Percentiles rank a stretch among this genome's conserved stretches.
phyloP scores from a whole-genome alignment of 2,888 invertebrate genomes.

The Aromia moschata region DNA sequence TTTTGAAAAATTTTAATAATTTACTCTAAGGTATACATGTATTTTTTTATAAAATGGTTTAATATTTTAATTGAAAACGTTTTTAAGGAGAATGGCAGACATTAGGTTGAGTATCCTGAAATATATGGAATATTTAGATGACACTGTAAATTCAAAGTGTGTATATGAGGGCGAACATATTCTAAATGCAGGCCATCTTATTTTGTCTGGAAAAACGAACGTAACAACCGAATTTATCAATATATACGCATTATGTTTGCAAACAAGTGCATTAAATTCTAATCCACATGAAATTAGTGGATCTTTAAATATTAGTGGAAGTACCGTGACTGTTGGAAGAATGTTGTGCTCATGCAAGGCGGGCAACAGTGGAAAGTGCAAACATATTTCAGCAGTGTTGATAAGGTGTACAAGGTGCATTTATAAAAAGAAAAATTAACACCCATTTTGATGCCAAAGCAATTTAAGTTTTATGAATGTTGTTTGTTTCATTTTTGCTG shows the following conservation, averaged over 20 bases:
- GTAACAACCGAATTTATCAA: neutral
- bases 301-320: neutral
- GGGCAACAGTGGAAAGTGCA: slow-evolving; percentile 17
- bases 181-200: slow-evolving; percentile 27
- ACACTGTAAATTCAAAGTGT: too few species aligned
- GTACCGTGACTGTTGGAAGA: neutral
- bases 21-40: too few species aligned
- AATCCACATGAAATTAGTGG: slow-evolving; percentile 25
- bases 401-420: slow-evolving; percentile 20
- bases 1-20: too few species aligned
- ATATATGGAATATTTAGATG: too few species aligned
- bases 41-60: too few species aligned
- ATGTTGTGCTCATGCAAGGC: slow-evolving; percentile 14
- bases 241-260: slow-evolving; percentile 20
- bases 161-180: too few species aligned
- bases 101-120: too few species aligned
- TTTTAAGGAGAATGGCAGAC: too few species aligned
- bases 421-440: neutral
- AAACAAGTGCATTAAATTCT: slow-evolving; percentile 21
- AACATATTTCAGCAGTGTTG: slow-evolving; percentile 18
- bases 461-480: neutral
- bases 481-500: neutral
- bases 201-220: slow-evolving; percentile 18
- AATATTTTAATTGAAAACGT: too few species aligned
- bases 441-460: neutral